A percentile compares a stretch with the other conserved stretches of the same genome.
These are phyloP conservation scores for Sebastes kiyomatsui DNA, from an alignment of 2,797 vertebrate species.

Conservation along the genomic window DNA sequence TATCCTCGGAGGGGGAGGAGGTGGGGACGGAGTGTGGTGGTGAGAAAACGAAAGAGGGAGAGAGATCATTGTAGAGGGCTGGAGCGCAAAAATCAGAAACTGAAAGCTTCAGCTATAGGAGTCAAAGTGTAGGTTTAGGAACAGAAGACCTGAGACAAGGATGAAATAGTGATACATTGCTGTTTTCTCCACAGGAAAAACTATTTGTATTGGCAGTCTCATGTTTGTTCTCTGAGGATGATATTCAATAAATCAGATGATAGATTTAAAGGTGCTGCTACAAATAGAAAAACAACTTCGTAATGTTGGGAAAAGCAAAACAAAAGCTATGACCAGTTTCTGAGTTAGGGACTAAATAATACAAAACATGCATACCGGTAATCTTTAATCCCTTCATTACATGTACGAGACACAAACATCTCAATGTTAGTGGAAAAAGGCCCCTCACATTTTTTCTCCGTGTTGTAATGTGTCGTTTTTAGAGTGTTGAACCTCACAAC, in stretches of 20 bases:
- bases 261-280: background rate
- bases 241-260: background rate
- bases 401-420: slow-evolving; percentile 8
- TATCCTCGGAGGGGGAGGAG: slow-evolving; percentile 55
- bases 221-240: background rate
- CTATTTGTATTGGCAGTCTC: background rate
- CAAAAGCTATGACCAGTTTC: background rate
- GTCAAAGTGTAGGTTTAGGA: background rate
- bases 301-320: background rate
- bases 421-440: slow-evolving; percentile 7
- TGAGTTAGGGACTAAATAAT: background rate
- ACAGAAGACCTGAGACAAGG: background rate
- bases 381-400: slow-evolving; percentile 15
- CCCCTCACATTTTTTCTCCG: slow-evolving; percentile 4
- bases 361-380: background rate
- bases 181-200: background rate
- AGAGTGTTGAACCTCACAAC: slow-evolving; percentile 7
- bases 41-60: slow-evolving; percentile 49
- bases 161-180: background rate
- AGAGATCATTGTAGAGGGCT: slow-evolving; percentile 33
- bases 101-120: background rate
- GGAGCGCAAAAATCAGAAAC: background rate
- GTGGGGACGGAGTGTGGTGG: background rate
- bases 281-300: background rate
- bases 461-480: slow-evolving; percentile 26